Percentiles rank a stretch among this genome's conserved stretches.
Conservation (phyloP, 2,113 vertebrate species). For the Mustela nigripes region DNA sequence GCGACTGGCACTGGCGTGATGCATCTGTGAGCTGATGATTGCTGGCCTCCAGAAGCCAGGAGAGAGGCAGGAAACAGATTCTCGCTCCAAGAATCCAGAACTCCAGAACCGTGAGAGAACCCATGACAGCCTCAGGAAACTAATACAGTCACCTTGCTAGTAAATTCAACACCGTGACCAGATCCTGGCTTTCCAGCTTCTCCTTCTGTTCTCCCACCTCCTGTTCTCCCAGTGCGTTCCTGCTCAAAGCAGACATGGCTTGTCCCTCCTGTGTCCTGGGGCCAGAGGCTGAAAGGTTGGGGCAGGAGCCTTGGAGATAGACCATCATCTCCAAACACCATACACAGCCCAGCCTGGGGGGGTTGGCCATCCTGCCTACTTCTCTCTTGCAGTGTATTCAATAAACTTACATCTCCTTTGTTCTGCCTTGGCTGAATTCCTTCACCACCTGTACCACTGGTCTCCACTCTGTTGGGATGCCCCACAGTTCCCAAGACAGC, state of each 20-base stretch:
- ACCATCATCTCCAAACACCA: background rate
- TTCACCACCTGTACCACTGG: background rate
- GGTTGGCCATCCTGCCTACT: background rate
- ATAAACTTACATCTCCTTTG: background rate
- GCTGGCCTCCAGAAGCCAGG: background rate
- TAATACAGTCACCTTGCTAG: background rate
- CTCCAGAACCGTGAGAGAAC: background rate
- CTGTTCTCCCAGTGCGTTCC: background rate
- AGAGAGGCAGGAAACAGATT: background rate
- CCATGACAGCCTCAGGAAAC: background rate
- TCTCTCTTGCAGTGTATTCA: background rate
- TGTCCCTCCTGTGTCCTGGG: no score
- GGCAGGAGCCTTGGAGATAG: background rate
- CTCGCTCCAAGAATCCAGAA: background rate
- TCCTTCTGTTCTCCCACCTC: background rate
- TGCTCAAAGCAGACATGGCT: background rate
- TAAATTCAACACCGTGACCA: background rate
- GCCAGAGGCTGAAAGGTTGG: background rate
- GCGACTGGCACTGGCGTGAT: background rate
- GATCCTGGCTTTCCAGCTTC: background rate
- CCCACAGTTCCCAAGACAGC: background rate
- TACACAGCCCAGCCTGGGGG: background rate
- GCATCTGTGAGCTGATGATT: background rate
- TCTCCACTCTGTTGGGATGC: background rate
- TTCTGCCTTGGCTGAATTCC: background rate